A percentile compares a stretch with the other conserved stretches of the same genome.
phyloP scores from a whole-genome alignment of 2,797 vertebrate species.

The Halcyon leucocephala region DNA sequence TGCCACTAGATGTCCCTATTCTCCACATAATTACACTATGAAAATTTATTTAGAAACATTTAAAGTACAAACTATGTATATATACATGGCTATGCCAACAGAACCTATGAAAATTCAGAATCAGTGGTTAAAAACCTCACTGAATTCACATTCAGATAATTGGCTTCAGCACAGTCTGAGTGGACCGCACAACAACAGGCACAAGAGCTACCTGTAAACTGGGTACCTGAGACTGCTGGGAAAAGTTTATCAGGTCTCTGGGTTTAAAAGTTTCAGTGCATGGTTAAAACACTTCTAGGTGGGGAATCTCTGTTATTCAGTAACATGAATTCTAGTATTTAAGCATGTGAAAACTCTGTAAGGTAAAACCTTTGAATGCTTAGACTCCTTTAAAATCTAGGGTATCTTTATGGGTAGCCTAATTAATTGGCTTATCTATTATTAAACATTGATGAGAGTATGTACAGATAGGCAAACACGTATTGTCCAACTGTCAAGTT shows the following conservation, averaged over 20 bases:
- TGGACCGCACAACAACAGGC: accelerated
- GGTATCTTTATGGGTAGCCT: background rate
- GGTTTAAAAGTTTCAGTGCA: background rate
- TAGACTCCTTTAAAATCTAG: background rate
- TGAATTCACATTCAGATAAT: background rate
- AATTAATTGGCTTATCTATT: background rate
- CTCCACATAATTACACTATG: background rate
- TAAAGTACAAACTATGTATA: background rate
- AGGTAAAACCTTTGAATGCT: background rate
- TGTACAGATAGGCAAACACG: background rate
- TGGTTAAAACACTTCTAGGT: background rate
- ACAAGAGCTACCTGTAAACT: background rate
- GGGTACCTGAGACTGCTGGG: background rate
- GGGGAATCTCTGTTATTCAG: background rate
- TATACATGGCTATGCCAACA: background rate
- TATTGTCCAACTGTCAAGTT: background rate
- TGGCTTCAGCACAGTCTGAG: background rate
- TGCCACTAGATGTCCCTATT: slow-evolving; percentile 67
- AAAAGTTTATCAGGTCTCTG: background rate
- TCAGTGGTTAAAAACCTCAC: background rate
- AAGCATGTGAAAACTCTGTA: background rate
- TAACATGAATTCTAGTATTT: background rate
- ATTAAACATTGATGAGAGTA: background rate
- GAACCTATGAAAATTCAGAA: background rate
- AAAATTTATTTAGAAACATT: background rate